phyloP scores from a whole-genome alignment of 2,888 invertebrate species.

The Tetrapedia diversipes region DNA sequence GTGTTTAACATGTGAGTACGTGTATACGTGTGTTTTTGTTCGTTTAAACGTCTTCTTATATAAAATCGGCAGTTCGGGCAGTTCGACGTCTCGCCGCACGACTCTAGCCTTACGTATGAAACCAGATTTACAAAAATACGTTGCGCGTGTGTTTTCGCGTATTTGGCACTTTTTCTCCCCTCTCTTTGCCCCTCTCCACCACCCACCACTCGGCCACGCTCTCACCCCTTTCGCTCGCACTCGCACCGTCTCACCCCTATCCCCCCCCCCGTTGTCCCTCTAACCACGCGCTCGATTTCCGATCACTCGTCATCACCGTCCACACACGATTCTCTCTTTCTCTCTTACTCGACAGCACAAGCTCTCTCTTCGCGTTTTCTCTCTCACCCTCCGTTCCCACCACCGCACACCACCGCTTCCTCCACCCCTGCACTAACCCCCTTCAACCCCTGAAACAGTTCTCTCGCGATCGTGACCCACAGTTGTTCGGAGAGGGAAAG shows the following conservation, averaged over 20 bases:
- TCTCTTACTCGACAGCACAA: no score
- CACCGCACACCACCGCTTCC: constrained; percentile 10
- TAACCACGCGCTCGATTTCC: background rate
- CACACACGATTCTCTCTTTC: background rate
- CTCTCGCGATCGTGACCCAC: constrained; percentile 19
- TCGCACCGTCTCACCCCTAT: constrained; percentile 18
- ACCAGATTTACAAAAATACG: constrained; percentile 83
- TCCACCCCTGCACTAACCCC: no score
- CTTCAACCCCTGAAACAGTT: constrained; percentile 43
- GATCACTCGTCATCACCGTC: background rate
- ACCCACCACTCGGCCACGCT: constrained; percentile 5
- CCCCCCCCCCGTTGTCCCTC: background rate
- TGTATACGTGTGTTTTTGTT: constrained; percentile 48
- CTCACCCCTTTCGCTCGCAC: constrained; percentile 19
- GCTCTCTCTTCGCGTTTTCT: background rate
- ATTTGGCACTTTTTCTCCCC: constrained; percentile 80
- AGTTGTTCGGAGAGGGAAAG: constrained; percentile 43
- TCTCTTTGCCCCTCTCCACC: constrained; percentile 42
- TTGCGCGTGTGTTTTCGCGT: constrained; percentile 80
- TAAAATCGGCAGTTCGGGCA: constrained; percentile 82
- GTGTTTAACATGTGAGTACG: constrained; percentile 31
- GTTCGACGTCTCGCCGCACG: constrained; percentile 78
- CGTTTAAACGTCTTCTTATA: constrained; percentile 76
- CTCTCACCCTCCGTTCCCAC: background rate
- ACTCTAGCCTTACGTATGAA: constrained; percentile 82